These are phyloP conservation scores for Acanthacorydalis orientalis DNA, from an alignment of 2,888 invertebrate genomes.

Conservation along the genomic window DNA sequence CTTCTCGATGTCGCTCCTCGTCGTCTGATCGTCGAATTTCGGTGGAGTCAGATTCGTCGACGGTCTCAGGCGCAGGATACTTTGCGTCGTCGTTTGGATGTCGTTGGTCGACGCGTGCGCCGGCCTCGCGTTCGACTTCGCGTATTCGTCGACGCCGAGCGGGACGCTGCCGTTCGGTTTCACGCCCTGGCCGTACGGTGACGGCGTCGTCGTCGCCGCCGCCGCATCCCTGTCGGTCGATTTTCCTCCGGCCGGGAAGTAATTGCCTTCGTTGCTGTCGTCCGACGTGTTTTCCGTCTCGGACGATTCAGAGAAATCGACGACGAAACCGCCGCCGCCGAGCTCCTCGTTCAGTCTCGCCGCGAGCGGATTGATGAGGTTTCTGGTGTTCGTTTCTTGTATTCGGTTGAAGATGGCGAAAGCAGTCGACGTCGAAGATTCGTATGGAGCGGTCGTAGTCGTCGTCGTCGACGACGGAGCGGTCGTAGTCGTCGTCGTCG, in stretches of 20 bases:
- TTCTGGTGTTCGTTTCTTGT: conserved; percentile 8
- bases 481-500: conserved; percentile 5
- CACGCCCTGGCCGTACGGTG: conserved; percentile 31
- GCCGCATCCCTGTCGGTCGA: conserved; percentile 26
- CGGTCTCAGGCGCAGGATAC: conserved; percentile 7
- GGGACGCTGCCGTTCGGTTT: conserved; percentile 29
- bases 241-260: conserved; percentile 24
- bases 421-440: conserved; percentile 10
- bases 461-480: conserved; percentile 7
- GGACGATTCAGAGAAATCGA: conserved; percentile 27
- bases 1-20: not conserved
- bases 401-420: conserved; percentile 7
- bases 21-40: not conserved
- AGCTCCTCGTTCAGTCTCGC: conserved; percentile 32
- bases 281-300: conserved; percentile 26
- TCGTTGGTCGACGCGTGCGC: conserved; percentile 8
- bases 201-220: conserved; percentile 23
- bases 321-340: conserved; percentile 15
- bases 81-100: conserved; percentile 13
- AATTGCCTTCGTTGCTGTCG: conserved; percentile 20
- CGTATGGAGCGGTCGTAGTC: conserved; percentile 12
- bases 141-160: conserved; percentile 12
- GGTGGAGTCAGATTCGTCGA: not conserved
- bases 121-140: conserved; percentile 1
- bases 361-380: conserved; percentile 21